A percentile compares a stretch with the other conserved stretches of the same genome.
Evolutionary conservation across 92 coral and sea anemone species (phyloP).

Genomic region (Virgularia gustaviana): DNA sequence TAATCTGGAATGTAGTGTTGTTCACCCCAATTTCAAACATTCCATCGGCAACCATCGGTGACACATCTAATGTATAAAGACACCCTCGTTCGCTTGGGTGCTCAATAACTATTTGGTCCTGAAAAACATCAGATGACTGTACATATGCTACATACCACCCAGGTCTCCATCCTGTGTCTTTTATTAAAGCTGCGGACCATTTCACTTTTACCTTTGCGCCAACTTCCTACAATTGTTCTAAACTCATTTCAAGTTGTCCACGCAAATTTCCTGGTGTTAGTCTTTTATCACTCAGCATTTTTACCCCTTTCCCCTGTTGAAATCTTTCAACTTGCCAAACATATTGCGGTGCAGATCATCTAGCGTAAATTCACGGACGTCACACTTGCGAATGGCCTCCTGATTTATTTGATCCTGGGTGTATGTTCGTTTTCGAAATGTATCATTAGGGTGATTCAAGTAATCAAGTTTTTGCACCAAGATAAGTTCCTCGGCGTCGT

Average conservation of each 20-base stretch:
- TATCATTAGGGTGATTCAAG: neutral
- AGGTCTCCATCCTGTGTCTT: conserved; percentile 45
- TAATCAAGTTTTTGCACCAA: conserved; percentile 11
- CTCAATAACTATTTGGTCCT: conserved; percentile 34
- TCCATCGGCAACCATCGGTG: conserved; percentile 9
- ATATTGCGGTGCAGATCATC: neutral
- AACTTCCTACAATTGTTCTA: neutral
- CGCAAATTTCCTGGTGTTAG: neutral
- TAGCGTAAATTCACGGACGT: neutral
- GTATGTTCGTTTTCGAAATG: conserved; percentile 5
- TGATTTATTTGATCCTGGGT: neutral
- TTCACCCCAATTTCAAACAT: too few species aligned
- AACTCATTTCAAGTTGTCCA: neutral
- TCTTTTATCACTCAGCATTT: neutral
- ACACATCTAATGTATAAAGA: conserved; percentile 21
- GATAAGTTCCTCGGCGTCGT: conserved; percentile 13
- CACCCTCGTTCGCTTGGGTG: conserved; percentile 27
- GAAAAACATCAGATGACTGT: conserved; percentile 12
- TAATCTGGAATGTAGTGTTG: too few species aligned
- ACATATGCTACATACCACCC: conserved; percentile 54
- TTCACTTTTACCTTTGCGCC: conserved; percentile 43
- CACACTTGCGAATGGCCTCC: neutral
- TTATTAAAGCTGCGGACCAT: conserved; percentile 19
- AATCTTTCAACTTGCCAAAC: neutral
- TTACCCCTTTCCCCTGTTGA: neutral